Evolutionary conservation across 2,113 vertebrate genomes (phyloP), one percentile per base, ranked within the genome.

Genomic region (Perca flavescens): DNA sequence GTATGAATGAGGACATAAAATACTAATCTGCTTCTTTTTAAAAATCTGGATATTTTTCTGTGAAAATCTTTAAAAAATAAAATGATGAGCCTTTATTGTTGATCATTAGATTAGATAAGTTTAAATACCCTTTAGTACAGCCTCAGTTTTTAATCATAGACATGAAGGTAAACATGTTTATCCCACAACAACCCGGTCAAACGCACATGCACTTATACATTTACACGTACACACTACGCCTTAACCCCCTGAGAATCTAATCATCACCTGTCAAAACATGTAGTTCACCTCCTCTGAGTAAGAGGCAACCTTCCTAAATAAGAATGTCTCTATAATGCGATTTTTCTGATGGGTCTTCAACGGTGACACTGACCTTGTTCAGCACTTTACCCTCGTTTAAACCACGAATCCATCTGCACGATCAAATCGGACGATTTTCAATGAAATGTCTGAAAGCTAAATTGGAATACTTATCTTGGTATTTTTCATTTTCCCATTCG

Each of bases 401-500:
- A 80, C 84, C 85, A 77, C 68, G 85, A 90, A 84, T 84, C 56
- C 80, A 80, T 91, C 77, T 79, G 65, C 46, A 53, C 73, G 53
- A 89, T 87, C 89, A 91, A 85, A 88, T 21, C 13, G 57, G 77
- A 83, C 78, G 65, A 75, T 81, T 87, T 92, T 92, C 94, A 93
- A 95, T 94, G 92, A 94, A 92, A 91, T 79, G 65, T 83, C 77
- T 83, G 82, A 91, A 87, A 78, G 77, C 63, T 77, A 93, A 94
- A 93, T 91, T 92, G 89, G 80, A 93, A 92, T 83, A 91, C 88
- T 88, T 93, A 94, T 94, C 90, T 88, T 34, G 22, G 22, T 78
- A 50, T 91, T 90, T 93, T 89, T 88, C 60, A 88, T 93, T 92
- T 90, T 89, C 79, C 82, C 71, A 78, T 91, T 92, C 90, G 75